Evolutionary conservation across 2,113 vertebrate genomes (phyloP).

Genomic region (Cichladusa arquata): DNA sequence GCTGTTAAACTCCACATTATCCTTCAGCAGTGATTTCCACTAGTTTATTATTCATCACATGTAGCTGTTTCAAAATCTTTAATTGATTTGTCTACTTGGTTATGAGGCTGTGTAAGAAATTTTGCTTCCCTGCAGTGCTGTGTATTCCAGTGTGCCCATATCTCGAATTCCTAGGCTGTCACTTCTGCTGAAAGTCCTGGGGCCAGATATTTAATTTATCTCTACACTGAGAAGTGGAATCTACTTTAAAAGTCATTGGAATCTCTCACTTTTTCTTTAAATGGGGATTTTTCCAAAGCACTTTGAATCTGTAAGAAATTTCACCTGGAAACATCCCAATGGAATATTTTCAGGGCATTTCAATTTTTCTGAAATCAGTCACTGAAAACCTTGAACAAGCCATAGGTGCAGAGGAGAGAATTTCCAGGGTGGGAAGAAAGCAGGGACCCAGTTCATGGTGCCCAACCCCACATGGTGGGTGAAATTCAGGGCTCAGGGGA

Average conservation of each 20-base stretch:
- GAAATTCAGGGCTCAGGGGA: neutral
- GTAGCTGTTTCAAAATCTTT: neutral
- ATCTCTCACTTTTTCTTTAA: neutral
- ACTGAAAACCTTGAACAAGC: neutral
- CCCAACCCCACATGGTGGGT: fast-evolving
- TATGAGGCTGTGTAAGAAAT: neutral
- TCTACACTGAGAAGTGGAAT: neutral
- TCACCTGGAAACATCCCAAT: neutral
- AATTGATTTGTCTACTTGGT: neutral
- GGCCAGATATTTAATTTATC: neutral
- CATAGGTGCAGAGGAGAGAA: neutral
- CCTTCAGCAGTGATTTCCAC: neutral
- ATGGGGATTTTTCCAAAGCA: neutral
- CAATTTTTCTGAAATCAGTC: neutral
- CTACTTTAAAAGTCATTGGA: neutral
- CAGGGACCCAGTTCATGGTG: neutral
- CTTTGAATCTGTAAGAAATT: neutral
- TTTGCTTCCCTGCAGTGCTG: neutral
- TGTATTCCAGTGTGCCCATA: neutral
- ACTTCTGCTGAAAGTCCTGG: neutral
- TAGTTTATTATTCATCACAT: neutral
- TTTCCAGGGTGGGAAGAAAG: neutral
- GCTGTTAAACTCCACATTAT: neutral
- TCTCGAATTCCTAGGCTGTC: neutral
- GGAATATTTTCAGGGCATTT: neutral